phyloP scores from a whole-genome alignment of 2,888 invertebrate species.

The Desoria tigrina region DNA sequence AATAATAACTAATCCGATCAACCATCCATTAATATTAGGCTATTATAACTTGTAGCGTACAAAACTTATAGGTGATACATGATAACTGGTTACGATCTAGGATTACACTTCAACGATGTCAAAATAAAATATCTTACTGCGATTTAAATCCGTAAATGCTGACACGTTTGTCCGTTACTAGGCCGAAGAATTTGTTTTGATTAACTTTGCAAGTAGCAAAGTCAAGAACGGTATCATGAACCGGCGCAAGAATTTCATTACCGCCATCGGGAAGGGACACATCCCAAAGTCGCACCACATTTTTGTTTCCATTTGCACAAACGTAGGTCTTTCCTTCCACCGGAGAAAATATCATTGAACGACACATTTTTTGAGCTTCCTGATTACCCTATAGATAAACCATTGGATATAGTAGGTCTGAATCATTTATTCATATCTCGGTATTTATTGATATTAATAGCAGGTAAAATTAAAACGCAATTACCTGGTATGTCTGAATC shows the following conservation, averaged over 20 bases:
- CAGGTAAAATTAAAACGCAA: neutral
- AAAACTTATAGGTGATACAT: too few relatives aligned
- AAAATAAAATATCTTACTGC: too few relatives aligned
- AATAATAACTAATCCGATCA: too few relatives aligned
- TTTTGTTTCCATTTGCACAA: constrained; percentile 52
- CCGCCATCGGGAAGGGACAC: constrained; percentile 61
- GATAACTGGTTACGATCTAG: too few relatives aligned
- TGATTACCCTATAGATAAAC: constrained; percentile 33
- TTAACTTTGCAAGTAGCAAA: constrained; percentile 65
- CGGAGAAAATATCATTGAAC: constrained; percentile 43
- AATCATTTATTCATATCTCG: neutral
- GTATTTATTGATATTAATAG: too few relatives aligned
- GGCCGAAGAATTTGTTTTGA: constrained; percentile 61
- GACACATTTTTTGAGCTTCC: constrained; percentile 34
- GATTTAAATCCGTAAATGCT: too few relatives aligned
- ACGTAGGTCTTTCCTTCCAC: constrained; percentile 38
- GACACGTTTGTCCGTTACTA: constrained; percentile 35
- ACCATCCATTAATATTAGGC: too few relatives aligned
- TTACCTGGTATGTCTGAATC: constrained; percentile 50
- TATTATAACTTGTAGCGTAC: too few relatives aligned
- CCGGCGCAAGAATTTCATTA: constrained; percentile 64
- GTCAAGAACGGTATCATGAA: constrained; percentile 68
- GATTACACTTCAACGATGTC: too few relatives aligned
- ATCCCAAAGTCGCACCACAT: constrained; percentile 68
- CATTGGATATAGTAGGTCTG: too few relatives aligned